Base-by-base conservation (phyloP, 2,797 vertebrate species). In the Malurus splendens region DNA sequence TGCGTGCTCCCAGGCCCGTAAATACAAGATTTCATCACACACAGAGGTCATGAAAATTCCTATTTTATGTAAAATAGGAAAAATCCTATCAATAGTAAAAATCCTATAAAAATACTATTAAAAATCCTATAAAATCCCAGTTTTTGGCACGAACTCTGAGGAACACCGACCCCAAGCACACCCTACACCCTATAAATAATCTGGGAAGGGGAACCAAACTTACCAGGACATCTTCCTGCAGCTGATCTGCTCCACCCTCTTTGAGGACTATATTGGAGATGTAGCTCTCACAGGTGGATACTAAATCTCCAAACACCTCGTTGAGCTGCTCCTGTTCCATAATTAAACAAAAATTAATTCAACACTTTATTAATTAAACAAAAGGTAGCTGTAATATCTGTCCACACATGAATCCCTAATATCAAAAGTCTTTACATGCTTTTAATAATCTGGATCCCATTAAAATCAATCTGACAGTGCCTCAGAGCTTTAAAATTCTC, bases 211-310 rank as follows among this genome's bases (percentile, higher is more conserved):
- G 25, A 75, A 61, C 7, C 70, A 72, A 44, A 83, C 97, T 97
- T 93, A 99, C 99, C 98, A 99, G 94, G 61, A 98, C 80, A 20
- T 98, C 98, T 87, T 98, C 98, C 7, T 98, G 96, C 8, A 99
- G 88, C 83, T 97, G 96, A 48, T 97, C 96, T 8, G 95, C 52
- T 75, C 98, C 98, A 2, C 94, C 94, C 56, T 98, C 97, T 54
- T 84, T 97, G 79, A 99, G 95, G 86, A 99, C 95, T 42, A 99
- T 86, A 17, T 65, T 56, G 1, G 99, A 97, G 51, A 99, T 96
- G 87, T 96, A 97, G 30, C 77, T 86, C 89, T 99, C 98, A 17
- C 98, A 98, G n/a, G 97, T 62, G 0, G 97, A 96, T 20, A 99
- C 96, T 77, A 99, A 88, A 38, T 98, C 98, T 32, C 98, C 98